Evolutionary conservation across 2,113 vertebrate species (phyloP), one percentile per base, ranked within the genome.

Genomic region (Gila orcuttii): DNA sequence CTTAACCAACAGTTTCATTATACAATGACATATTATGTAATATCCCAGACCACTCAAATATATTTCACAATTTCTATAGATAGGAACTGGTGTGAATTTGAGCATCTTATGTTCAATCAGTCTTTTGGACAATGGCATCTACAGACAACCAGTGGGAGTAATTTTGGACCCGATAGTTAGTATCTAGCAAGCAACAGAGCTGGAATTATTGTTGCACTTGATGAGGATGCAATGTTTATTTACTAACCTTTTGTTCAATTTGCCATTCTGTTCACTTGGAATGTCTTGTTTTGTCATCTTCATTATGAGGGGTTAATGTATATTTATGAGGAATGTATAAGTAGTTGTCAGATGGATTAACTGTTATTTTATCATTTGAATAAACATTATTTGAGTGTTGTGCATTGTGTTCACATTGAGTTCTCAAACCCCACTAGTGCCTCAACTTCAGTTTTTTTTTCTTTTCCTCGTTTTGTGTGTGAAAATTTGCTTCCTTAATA

Each of bases 171-270:
- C 33, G 11, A 52, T 71, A 23, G 6, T 50, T 55, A 21, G 9
- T 55, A 42, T 59, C 8, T 57, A 57, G 82, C 82, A 83, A 74
- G 82, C 82, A 83, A 83, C 82, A 59, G 66, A 83, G 68, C 82
- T 83, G 82, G 68, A 25, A 83, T 83, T 73, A 68, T 57, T 15
- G 82, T 83, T 83, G 82, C 82, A 57, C 6, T 83, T 73, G 11
- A 36, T 77, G 21, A 23, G 50, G 42, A 68, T 82, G 28, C 36
- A 25, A 39, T 17, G 8, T 73, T 59, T n/a, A n/a, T 73, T 57
- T 59, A 10, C 28, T 36, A 73, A 42, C 39, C 15, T 71, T 71
- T 10, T 57, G 23, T 57, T 9, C 28, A 52, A 55, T 36, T 25
- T 68, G 45, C 5, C 79, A 31, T 21, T 66, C n/a, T 66, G 17